A percentile compares a stretch with the other conserved stretches of the same genome.
phyloP scores from a whole-genome alignment of 2,797 vertebrate genomes.

The Sitta carolinensis region DNA sequence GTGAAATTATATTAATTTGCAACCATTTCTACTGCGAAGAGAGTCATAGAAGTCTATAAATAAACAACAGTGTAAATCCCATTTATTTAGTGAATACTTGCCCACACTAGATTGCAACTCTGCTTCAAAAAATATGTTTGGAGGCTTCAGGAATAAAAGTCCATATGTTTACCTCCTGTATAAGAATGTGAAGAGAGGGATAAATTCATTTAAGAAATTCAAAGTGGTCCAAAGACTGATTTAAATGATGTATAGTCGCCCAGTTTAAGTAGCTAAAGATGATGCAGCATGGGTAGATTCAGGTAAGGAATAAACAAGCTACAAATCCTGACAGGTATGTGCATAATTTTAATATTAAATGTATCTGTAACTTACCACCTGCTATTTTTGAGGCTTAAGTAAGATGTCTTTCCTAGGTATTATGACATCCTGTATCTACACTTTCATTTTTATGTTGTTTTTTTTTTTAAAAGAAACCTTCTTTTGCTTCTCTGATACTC shows the following conservation, averaged over 20 bases:
- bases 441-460: background rate
- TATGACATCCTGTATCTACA: background rate
- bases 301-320: background rate
- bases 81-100: constrained; percentile 46
- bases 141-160: constrained; percentile 27
- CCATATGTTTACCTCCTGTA: constrained; percentile 44
- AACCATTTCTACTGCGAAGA: background rate
- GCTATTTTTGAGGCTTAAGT: background rate
- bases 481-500: background rate
- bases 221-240: background rate
- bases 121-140: constrained; percentile 46
- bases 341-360: background rate
- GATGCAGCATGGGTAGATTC: background rate
- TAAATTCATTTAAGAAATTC: constrained; percentile 1
- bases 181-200: constrained; percentile 3
- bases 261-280: background rate
- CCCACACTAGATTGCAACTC: constrained; percentile 29
- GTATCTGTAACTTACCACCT: background rate
- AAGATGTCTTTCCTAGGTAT: background rate
- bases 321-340: background rate
- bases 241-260: background rate
- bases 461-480: background rate
- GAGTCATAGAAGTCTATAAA: constrained; percentile 29
- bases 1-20: constrained; percentile 1
- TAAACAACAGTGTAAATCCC: constrained; percentile 22